Percentiles rank a stretch among this genome's conserved stretches.
These are phyloP conservation scores for Pachliopta kotzebuea DNA, from an alignment of 2,888 invertebrate genomes.

Conservation along the genomic window DNA sequence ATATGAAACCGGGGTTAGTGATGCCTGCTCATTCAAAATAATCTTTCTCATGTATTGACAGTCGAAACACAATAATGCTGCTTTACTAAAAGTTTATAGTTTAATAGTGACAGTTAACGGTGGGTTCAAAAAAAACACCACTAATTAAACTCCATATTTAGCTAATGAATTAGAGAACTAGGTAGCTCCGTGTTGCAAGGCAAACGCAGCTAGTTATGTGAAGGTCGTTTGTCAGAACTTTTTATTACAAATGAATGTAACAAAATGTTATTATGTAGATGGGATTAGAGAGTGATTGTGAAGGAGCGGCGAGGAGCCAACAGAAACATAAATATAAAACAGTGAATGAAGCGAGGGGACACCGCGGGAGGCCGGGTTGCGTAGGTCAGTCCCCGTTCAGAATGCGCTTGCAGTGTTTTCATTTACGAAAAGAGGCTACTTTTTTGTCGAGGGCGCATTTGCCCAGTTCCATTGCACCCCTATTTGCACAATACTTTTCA, in stretches of 20 bases:
- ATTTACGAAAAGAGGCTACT: conserved; percentile 60
- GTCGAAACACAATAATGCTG: too few relatives aligned
- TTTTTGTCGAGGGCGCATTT: conserved; percentile 53
- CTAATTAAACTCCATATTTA: too few relatives aligned
- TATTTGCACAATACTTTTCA: conserved; percentile 72
- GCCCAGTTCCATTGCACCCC: conserved; percentile 44
- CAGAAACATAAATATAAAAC: conserved; percentile 32
- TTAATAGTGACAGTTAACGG: too few relatives aligned
- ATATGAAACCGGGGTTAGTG: too few relatives aligned
- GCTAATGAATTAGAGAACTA: too few relatives aligned
- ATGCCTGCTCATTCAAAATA: too few relatives aligned
- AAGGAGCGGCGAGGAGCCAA: conserved; percentile 16
- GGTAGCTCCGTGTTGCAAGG: too few relatives aligned
- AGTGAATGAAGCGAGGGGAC: conserved; percentile 29
- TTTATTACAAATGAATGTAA: background rate
- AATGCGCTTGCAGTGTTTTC: conserved; percentile 33
- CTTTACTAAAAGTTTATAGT: too few relatives aligned
- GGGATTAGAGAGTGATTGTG: conserved; percentile 1
- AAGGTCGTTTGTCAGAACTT: background rate
- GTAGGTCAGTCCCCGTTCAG: conserved; percentile 36
- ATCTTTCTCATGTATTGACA: too few relatives aligned
- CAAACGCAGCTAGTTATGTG: too few relatives aligned
- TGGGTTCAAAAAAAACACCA: too few relatives aligned
- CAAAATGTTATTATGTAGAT: conserved; percentile 8
- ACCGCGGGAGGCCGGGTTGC: conserved; percentile 35